phyloP scores from a whole-genome alignment of 1,140 invertebrate species.

The Lepidurus apus region DNA sequence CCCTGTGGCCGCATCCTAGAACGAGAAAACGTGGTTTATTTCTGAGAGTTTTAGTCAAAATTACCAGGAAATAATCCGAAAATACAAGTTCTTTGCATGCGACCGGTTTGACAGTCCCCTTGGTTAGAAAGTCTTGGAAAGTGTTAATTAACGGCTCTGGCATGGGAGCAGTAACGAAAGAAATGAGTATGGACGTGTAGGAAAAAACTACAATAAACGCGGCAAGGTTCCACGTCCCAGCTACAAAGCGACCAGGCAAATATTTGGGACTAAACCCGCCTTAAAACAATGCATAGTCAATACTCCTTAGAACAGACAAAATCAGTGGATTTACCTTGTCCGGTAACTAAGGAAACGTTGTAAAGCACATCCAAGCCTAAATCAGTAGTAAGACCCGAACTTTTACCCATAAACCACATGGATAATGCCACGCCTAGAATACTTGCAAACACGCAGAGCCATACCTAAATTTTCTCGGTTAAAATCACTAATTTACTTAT shows the following conservation, averaged over 20 bases:
- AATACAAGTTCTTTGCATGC: neutral
- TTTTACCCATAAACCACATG: neutral
- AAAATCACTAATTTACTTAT: neutral
- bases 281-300: neutral
- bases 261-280: neutral
- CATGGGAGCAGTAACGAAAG: neutral
- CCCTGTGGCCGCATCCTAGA: neutral
- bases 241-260: neutral
- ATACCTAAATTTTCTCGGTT: neutral
- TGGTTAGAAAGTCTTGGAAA: neutral
- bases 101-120: neutral
- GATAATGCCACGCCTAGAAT: neutral
- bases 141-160: neutral
- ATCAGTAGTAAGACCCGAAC: neutral
- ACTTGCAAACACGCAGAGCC: neutral
- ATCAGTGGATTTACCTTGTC: neutral
- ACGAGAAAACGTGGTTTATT: neutral
- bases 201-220: neutral
- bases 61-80: neutral
- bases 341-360: neutral
- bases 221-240: neutral
- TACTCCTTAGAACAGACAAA: neutral
- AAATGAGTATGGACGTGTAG: neutral
- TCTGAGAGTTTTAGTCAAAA: neutral
- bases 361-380: neutral